Percentiles rank a stretch among this genome's conserved stretches.
phyloP scores from a whole-genome alignment of 2,888 invertebrate genomes.

The Orchesellides sinensis region DNA sequence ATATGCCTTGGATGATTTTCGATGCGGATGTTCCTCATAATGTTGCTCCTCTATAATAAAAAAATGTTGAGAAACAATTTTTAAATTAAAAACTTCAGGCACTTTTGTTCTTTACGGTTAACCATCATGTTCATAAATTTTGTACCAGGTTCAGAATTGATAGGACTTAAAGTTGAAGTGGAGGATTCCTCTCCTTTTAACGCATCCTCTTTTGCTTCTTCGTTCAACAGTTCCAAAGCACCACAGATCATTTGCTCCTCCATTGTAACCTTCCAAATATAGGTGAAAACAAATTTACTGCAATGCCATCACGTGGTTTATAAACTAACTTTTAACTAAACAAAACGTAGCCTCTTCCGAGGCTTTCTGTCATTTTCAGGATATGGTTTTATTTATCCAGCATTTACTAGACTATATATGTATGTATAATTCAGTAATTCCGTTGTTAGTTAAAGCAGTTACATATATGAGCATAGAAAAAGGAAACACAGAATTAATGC shows the following conservation, averaged over 20 bases:
- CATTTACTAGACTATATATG: no score
- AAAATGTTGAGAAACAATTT: background rate
- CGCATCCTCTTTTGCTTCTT: constrained; percentile 95
- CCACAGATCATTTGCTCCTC: constrained; percentile 98
- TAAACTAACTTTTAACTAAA: no score
- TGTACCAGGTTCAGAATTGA: constrained; percentile 75
- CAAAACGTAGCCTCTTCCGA: no score
- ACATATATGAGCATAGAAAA: no score
- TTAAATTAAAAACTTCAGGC: no score
- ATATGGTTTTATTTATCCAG: no score
- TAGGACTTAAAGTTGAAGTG: constrained; percentile 75
- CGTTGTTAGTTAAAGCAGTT: no score
- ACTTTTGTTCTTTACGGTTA: no score
- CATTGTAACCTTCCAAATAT: constrained; percentile 86
- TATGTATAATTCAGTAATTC: no score
- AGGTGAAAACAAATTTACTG: constrained; percentile 1
- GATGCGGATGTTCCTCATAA: constrained; percentile 23
- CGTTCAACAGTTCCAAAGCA: constrained; percentile 92
- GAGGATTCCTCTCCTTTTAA: constrained; percentile 81
- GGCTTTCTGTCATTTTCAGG: no score
- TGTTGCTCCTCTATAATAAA: constrained; percentile 25
- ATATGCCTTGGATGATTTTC: constrained; percentile 66
- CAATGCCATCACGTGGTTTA: background rate
- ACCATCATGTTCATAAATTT: no score
- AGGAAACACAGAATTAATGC: no score